Evolutionary conservation across 2,888 invertebrate species (phyloP), one percentile per base, ranked within the genome.

Genomic region (Sesamia inferens): DNA sequence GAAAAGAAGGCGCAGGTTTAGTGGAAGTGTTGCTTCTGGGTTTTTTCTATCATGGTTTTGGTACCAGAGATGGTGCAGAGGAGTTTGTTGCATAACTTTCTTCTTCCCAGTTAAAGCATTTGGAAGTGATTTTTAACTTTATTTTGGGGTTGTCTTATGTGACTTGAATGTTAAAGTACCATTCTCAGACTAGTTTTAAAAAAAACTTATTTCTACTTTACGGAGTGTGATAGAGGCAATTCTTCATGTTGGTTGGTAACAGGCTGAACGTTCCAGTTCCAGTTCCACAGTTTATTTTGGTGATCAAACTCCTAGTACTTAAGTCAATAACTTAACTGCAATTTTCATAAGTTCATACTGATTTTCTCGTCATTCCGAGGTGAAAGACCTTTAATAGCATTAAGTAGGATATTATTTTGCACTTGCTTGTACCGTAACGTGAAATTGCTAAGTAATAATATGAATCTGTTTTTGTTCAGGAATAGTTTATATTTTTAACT

Each of bases 1-100:
- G 97, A 97, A 13, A 58, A 89, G 88, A 88, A 90, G 7, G 6
- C 63, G 2, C 39, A 24, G 8, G 22, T 19, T 76, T 64, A 77
- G 48, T 59, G 1, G 0, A 63, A 19, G 8, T 48, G 39, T 19
- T 13, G 11, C 44, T 44, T 31, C 7, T 3, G 19, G 16, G 24
- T 39, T 58, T 44, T 31, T 16, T 19, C 13, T 14, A 8, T 14
- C 8, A 0, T 10, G 11, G 39, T 39, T 39, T 16, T 22, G 24
- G n/a, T 4, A 22, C 44, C 6, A 24, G 10, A 73, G 16, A 48
- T 54, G 19, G 19, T 51, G 8, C 19, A 19, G 8, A 19, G 0
- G 8, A 51, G 51, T 51, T 51, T 19, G 19, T 51, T 51, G 19
- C 3, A 19, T 0, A 7, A 19, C 10, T 42, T 42, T 42, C 10